Conservation (phyloP, 2,888 invertebrate genomes). For the Parapristionchus giblindavisi region DNA sequence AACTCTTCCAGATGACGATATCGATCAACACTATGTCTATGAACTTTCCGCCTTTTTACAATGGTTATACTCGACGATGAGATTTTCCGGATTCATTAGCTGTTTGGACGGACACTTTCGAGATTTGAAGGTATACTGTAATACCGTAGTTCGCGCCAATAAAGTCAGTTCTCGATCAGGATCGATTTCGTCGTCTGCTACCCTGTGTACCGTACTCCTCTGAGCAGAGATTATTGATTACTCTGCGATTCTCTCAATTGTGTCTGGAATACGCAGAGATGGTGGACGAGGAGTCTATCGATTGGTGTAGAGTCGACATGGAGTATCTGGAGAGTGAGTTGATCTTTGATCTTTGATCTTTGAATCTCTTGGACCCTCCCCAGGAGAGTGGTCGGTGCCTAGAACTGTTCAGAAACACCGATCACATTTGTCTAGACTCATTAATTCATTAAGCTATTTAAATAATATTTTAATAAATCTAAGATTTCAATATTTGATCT, state of each 20-base stretch:
- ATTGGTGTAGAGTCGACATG: constrained; percentile 32
- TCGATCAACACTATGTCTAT: constrained; percentile 20
- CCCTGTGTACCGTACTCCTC: constrained; percentile 19
- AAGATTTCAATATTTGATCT: no score
- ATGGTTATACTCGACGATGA: constrained; percentile 33
- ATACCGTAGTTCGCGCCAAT: not conserved
- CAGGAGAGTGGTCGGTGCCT: no score
- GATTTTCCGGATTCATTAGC: constrained; percentile 32
- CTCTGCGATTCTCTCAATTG: constrained; percentile 27
- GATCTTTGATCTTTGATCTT: no score
- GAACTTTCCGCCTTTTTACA: constrained; percentile 26
- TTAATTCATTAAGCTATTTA: no score
- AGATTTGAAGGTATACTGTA: constrained; percentile 10
- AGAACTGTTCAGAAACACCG: no score
- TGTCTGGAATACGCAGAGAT: constrained; percentile 38
- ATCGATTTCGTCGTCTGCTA: constrained; percentile 34
- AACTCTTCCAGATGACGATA: constrained; percentile 23
- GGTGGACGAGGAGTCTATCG: constrained; percentile 31
- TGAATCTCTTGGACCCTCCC: no score
- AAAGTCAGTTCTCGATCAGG: constrained; percentile 13
- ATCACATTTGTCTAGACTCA: no score
- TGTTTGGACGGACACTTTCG: constrained; percentile 17
- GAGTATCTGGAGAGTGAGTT: constrained; percentile 32
- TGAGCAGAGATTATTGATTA: constrained; percentile 29
- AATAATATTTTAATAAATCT: no score